These are phyloP conservation scores for Brachypteracias leptosomus DNA, from an alignment of 2,113 vertebrate genomes.

Conservation along the genomic window DNA sequence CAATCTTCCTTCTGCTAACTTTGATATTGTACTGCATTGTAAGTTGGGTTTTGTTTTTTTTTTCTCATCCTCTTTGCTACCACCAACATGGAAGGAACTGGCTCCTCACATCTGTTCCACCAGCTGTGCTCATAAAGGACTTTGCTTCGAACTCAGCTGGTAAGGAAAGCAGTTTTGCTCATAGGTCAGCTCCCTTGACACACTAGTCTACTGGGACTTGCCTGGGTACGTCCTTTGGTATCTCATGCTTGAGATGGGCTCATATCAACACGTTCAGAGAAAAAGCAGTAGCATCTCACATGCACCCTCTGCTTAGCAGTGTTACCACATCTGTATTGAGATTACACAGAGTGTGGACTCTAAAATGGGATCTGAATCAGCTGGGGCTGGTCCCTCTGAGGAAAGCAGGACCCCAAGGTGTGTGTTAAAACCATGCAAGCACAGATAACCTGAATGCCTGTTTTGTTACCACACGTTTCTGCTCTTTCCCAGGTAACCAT, in stretches of 20 bases:
- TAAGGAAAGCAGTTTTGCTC: neutral
- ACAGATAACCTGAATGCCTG: neutral
- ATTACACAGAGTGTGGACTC: neutral
- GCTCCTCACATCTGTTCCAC: neutral
- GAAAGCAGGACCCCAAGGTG: neutral
- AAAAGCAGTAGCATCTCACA: neutral
- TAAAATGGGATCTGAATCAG: neutral
- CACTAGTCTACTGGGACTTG: neutral
- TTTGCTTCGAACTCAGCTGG: neutral
- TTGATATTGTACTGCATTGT: neutral
- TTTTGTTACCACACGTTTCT: neutral
- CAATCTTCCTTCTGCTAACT: neutral
- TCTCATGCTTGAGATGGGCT: neutral
- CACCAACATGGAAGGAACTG: rapidly evolving
- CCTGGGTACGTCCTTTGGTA: neutral
- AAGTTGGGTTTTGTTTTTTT: neutral
- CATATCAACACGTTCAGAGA: rapidly evolving
- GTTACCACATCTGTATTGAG: rapidly evolving
- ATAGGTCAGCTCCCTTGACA: neutral
- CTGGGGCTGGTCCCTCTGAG: neutral
- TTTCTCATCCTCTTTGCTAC: neutral
- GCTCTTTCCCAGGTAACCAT: no score
- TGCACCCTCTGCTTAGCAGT: neutral
- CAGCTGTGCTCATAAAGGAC: neutral
- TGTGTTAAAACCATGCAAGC: neutral